Base-by-base conservation (phyloP, 2,113 vertebrate species). In the Coptodon rendalli region DNA sequence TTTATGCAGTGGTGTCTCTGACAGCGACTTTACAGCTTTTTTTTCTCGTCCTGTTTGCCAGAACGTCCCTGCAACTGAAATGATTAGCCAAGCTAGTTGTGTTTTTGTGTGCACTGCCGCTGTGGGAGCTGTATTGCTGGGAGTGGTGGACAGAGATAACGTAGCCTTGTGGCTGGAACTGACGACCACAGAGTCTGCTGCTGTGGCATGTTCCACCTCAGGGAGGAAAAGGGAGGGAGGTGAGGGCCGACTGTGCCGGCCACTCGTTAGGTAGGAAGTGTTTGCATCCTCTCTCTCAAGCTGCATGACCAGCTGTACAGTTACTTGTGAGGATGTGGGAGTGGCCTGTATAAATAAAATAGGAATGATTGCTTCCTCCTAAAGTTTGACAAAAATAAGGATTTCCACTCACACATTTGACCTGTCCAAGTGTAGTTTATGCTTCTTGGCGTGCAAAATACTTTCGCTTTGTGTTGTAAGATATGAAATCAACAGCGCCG, bases 141-240 rank as follows among this genome's bases (percentile, higher is more conserved):
- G 94, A 95, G 86, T 93, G 92, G 93, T 87, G 93, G 89, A 90
- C 87, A 73, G 91, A 91, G 93, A 95, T 95, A 96, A 94, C 87
- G 71, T 29, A 91, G 86, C 83, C 80, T 85, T 89, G 90, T 89
- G 87, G 91, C 90, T 92, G 84, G 82, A 91, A 78, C 63, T n/a
- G 87, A 86, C 80, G 83, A 89, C 92, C 89, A 13, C 89, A 85
- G 88, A 83, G 86, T 83, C 83, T 79, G 87, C 87, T 14, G 85
- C 91, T 85, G 87, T 61, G 90, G 87, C 85, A 82, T 84, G 84
- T 90, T 90, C 81, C 89, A 93, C 90, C 92, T 93, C 88, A 6
- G 88, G 95, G 93, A 94, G 82, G 94, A 95, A 95, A 84, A 88
- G 87, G 87, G 92, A 88, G 87, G 86, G 84, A 73, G 85, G 50